Evolutionary conservation across 30 jellyfish, hydroid and myxozoan genomes (phyloP).

Genomic region (Morbakka virulenta): DNA sequence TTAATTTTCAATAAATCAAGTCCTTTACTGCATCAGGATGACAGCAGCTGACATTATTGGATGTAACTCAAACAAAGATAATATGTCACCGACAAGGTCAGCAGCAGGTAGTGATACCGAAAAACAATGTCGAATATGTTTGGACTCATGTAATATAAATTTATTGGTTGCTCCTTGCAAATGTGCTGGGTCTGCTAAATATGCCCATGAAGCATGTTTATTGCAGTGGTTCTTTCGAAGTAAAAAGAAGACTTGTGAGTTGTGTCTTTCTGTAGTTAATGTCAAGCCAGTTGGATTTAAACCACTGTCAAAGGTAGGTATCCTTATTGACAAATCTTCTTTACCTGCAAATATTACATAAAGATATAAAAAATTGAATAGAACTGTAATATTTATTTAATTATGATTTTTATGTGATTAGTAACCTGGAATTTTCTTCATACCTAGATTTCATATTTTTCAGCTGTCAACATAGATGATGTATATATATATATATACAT

Average conservation of each 20-base stretch:
- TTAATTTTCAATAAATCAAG: too few species aligned
- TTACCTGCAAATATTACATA: too few species aligned
- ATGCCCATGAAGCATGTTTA: conserved; percentile 90
- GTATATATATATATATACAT: too few species aligned
- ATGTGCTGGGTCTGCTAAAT: conserved; percentile 92
- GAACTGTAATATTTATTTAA: too few species aligned
- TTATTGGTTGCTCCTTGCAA: conserved; percentile 89
- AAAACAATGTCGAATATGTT: conserved; percentile 80
- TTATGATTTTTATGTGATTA: too few species aligned
- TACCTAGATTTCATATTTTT: too few species aligned
- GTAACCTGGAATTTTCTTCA: too few species aligned
- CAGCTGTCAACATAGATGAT: too few species aligned
- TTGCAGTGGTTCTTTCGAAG: conserved; percentile 88
- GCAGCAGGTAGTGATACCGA: conserved; percentile 19
- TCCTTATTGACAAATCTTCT: too few species aligned
- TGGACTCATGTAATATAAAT: conserved; percentile 61
- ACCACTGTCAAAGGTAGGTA: conserved; percentile 90
- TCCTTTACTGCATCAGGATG: too few species aligned
- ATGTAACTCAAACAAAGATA: background rate
- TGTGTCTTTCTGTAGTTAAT: conserved; percentile 86
- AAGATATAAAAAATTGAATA: too few species aligned
- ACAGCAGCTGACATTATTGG: too few species aligned
- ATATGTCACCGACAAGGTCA: background rate
- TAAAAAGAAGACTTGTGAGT: conserved; percentile 74
- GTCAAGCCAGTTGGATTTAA: conserved; percentile 88